Evolutionary conservation across 92 coral and sea anemone genomes (phyloP).

Genomic region (Actinernus sp.): DNA sequence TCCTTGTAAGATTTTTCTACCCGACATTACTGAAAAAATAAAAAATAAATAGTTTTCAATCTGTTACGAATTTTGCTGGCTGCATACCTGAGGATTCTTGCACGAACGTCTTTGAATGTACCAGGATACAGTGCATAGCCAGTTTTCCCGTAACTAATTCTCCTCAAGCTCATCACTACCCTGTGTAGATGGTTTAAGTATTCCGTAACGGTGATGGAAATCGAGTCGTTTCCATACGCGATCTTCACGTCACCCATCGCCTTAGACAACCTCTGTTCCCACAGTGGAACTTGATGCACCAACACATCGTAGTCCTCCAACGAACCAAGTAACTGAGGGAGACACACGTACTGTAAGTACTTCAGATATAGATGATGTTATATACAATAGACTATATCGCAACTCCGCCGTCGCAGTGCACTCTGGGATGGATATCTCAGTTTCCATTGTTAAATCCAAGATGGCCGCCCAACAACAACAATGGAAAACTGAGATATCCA

Average conservation of each 20-base stretch:
- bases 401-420: too few species aligned
- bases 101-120: slow-evolving; percentile 57
- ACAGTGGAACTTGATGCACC: slow-evolving; percentile 65
- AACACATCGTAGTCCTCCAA: slow-evolving; percentile 79
- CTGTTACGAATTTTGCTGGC: neutral
- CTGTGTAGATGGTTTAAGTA: slow-evolving; percentile 78
- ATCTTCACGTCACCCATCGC: slow-evolving; percentile 63
- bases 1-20: neutral
- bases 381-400: too few species aligned
- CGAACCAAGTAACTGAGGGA: slow-evolving; percentile 60
- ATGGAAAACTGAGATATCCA: too few species aligned
- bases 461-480: too few species aligned
- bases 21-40: neutral
- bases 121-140: slow-evolving; percentile 57
- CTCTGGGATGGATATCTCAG: too few species aligned
- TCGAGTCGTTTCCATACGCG: slow-evolving; percentile 44
- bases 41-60: neutral
- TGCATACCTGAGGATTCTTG: slow-evolving; percentile 47
- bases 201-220: slow-evolving; percentile 71
- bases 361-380: neutral
- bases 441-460: too few species aligned
- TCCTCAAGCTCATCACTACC: slow-evolving; percentile 65
- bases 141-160: slow-evolving; percentile 31
- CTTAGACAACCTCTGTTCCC: slow-evolving; percentile 70
- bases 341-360: neutral